These are phyloP conservation scores for Diadumene lineata DNA, from an alignment of 92 coral and sea anemone species.

Conservation along the genomic window DNA sequence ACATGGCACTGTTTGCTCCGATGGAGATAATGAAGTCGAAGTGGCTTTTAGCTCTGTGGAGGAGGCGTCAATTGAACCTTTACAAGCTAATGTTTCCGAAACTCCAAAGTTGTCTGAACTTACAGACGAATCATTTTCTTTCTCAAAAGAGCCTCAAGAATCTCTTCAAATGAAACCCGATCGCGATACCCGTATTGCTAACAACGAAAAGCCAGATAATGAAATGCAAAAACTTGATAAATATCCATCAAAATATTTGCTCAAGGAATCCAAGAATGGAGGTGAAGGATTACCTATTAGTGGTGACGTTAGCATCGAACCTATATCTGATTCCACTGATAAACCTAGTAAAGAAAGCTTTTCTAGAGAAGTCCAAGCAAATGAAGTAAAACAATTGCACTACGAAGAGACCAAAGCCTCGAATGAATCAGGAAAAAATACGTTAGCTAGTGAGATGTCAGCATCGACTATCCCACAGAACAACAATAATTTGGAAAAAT, in stretches of 20 bases:
- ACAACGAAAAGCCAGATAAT: not conserved
- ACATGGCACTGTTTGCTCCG: not conserved
- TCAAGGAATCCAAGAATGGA: slow-evolving; percentile 21
- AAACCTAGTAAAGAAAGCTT: not conserved
- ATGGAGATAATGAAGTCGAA: not conserved
- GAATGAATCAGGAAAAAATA: not conserved
- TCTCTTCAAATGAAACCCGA: slow-evolving; percentile 1
- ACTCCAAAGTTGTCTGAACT: slow-evolving; percentile 21
- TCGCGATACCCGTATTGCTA: not conserved
- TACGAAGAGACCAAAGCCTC: not conserved
- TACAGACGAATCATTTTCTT: not conserved
- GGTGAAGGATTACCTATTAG: slow-evolving; percentile 3
- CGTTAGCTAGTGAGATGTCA: not conserved
- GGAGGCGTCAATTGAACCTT: not conserved
- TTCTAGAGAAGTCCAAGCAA: slow-evolving; percentile 13
- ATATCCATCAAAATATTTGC: slow-evolving; percentile 13
- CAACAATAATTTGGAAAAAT: slow-evolving; percentile 51
- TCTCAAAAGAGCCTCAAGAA: not conserved
- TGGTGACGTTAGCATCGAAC: slow-evolving; percentile 4
- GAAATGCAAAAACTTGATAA: slow-evolving; percentile 10
- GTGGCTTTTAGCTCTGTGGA: not conserved
- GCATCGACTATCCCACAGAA: not conserved
- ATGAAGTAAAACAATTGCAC: not conserved
- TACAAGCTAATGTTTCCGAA: slow-evolving; percentile 8
- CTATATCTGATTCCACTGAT: slow-evolving; percentile 27